Percentiles rank a stretch among this genome's conserved stretches.
These are phyloP conservation scores for Troides aeacus DNA, from an alignment of 2,888 invertebrate species.

Conservation along the genomic window DNA sequence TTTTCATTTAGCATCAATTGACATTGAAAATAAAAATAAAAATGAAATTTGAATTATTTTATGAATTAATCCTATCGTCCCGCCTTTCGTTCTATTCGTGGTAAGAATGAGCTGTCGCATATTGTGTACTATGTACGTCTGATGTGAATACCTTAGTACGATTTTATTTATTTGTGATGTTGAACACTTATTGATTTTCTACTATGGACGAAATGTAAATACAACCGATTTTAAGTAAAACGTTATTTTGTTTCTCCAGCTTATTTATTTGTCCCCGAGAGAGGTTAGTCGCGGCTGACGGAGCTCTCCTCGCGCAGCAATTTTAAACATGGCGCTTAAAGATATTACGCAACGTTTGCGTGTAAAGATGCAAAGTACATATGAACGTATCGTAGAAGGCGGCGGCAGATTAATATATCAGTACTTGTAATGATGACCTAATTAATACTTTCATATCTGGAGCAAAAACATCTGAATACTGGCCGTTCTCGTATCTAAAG, in stretches of 20 bases:
- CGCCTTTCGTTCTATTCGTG: conserved; percentile 66
- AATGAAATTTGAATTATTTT: conserved; percentile 55
- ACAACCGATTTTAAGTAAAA: conserved; percentile 81
- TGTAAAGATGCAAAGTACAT: too few relatives aligned
- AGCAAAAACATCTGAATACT: neutral
- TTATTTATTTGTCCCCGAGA: conserved; percentile 68
- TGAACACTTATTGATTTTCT: conserved; percentile 79
- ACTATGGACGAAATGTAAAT: conserved; percentile 80
- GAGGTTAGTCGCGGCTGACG: conserved; percentile 21
- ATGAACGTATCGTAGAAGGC: too few relatives aligned
- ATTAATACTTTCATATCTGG: neutral
- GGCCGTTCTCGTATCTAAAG: too few relatives aligned
- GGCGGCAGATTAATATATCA: neutral
- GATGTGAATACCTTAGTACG: conserved; percentile 78
- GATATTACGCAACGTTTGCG: conserved; percentile 44
- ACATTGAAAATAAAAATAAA: conserved; percentile 56
- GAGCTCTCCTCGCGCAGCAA: conserved; percentile 28
- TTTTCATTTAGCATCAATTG: conserved; percentile 55
- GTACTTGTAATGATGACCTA: neutral
- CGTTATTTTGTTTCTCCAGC: conserved; percentile 76
- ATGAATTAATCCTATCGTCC: conserved; percentile 67
- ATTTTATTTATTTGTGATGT: conserved; percentile 81
- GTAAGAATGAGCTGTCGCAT: conserved; percentile 73
- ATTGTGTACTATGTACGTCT: conserved; percentile 72
- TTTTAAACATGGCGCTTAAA: conserved; percentile 48